Percentiles rank a stretch among this genome's conserved stretches.
These are phyloP conservation scores for Luperina testacea DNA, from an alignment of 2,888 invertebrate species.

Conservation along the genomic window DNA sequence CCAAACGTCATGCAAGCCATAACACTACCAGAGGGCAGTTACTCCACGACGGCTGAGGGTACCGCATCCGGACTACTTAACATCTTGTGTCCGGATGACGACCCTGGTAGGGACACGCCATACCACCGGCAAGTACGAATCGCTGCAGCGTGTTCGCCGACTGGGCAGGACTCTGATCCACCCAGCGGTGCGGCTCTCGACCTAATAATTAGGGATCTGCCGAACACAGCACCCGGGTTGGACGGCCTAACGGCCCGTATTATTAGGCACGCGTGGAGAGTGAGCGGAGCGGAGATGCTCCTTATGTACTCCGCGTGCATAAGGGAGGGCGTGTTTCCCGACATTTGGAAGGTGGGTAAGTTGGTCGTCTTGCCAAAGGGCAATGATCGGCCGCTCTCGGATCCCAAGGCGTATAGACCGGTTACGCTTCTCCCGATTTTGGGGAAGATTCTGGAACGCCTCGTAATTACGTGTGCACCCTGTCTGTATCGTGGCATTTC, in stretches of 20 bases:
- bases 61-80: conserved; percentile 35
- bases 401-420: too few species aligned
- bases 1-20: conserved; percentile 52
- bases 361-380: conserved; percentile 62
- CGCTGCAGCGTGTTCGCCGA: conserved; percentile 44
- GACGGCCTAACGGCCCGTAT: conserved; percentile 5
- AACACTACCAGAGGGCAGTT: not conserved
- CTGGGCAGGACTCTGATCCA: conserved; percentile 34
- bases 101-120: conserved; percentile 19
- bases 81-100: conserved; percentile 67
- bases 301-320: conserved; percentile 5
- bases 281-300: not conserved
- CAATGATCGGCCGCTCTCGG: conserved; percentile 51
- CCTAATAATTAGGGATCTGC: conserved; percentile 48
- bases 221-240: conserved; percentile 52
- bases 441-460: conserved; percentile 67
- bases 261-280: conserved; percentile 7
- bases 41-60: conserved; percentile 17
- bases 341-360: conserved; percentile 60
- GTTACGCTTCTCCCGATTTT: conserved; percentile 37
- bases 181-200: conserved; percentile 17
- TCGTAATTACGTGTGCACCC: conserved; percentile 56
- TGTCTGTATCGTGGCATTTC: conserved; percentile 29
- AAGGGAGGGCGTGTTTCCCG: conserved; percentile 58
- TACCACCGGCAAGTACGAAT: conserved; percentile 61